Evolutionary conservation across 2,113 vertebrate genomes (phyloP).

Genomic region (Progne subis): DNA sequence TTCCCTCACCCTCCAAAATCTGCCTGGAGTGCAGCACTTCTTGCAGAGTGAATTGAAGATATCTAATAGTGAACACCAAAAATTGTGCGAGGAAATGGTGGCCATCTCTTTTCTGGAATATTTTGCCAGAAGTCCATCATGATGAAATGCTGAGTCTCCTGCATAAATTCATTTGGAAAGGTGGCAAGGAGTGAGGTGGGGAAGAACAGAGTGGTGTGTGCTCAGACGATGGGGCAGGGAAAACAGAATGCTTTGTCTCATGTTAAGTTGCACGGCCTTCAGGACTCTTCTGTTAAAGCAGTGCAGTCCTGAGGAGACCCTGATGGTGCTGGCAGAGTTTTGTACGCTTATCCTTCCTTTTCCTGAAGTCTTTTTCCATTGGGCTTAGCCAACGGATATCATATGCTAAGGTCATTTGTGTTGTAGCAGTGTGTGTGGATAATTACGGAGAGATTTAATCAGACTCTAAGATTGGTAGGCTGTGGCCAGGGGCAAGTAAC

Average conservation of each 20-base stretch:
- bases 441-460: constrained; percentile 30
- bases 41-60: background rate
- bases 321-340: background rate
- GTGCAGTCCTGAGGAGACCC: background rate
- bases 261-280: background rate
- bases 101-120: background rate
- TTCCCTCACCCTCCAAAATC: background rate
- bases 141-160: background rate
- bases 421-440: constrained; percentile 12
- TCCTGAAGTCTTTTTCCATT: constrained; percentile 36
- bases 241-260: background rate
- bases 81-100: background rate
- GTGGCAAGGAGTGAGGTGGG: background rate
- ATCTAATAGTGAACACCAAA: accelerated
- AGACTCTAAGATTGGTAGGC: background rate
- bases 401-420: constrained; percentile 47
- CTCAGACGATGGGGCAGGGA: background rate
- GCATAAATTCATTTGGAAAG: background rate
- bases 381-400: constrained; percentile 37
- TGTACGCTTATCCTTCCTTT: constrained; percentile 31
- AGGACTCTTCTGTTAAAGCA: background rate
- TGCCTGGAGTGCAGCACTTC: background rate
- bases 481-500: constrained; percentile 47
- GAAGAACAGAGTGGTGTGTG: background rate
- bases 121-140: background rate